Evolutionary conservation across 2,113 vertebrate species (phyloP), one percentile per base, ranked within the genome.

Genomic region (Crocuta crocuta): DNA sequence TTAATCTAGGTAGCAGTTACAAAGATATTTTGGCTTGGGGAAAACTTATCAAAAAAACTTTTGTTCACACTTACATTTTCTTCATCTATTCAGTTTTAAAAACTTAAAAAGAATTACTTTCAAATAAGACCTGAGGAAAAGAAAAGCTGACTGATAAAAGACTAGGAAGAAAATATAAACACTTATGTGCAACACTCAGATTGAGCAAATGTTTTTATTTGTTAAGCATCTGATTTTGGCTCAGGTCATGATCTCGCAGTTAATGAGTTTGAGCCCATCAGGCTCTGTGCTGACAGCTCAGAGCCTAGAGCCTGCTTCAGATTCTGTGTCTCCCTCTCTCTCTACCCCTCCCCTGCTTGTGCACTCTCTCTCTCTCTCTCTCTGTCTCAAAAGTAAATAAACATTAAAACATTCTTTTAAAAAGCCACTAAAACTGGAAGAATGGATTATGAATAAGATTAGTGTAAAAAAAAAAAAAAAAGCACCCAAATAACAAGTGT

Each of bases 51-150:
- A 48, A 24, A 74, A 88, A 88, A 88, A 4, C 65, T 5, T 86
- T 80, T 48, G 24, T 12, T 63, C 10, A 24, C 3, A 58, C 4
- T 82, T 48, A 3, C 63, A 71, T 91, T 93, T 84, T 95, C 9
- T 88, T 24, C 24, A 95, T 23, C 48, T 35, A 19, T 24, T 82
- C 53, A 78, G 65, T 24, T 95, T 58, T 7, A 81, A 94, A 76
- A 66, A 93, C 1, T 82, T 58, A 45, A 91, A 95, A 68, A 71
- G 50, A 82, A 86, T 94, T 90, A 63, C 15, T 84, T 97, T 81
- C 45, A 68, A 76, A 33, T 31, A 55, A 89, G 10, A 2, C 43
- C 8, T 21, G 35, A 93, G 35, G 4, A 58, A 82, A 85, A 66
- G 24, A 53, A 63, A 43, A 76, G 70, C 4, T 31, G 68, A 43